Evolutionary conservation across 2,797 vertebrate species (phyloP).

Genomic region (Darevskia nairensis): DNA sequence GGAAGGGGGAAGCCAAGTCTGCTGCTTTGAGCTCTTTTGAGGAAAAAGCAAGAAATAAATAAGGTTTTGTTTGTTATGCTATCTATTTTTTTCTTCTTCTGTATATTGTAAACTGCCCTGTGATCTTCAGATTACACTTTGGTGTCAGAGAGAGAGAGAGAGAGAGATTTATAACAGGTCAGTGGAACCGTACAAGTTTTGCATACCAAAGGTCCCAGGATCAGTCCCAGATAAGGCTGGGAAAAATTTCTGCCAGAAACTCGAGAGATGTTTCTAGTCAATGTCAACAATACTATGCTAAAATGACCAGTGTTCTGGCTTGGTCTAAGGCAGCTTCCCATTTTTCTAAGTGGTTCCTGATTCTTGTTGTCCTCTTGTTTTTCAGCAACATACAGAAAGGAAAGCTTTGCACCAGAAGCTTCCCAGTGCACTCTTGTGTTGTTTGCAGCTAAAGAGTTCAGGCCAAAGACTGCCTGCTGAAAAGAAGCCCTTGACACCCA

Average conservation of each 20-base stretch:
- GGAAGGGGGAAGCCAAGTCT: background rate
- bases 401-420: constrained; percentile 61
- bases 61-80: too few relatives aligned
- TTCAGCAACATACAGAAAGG: constrained; percentile 68
- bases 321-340: background rate
- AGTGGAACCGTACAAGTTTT: too few relatives aligned
- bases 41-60: background rate
- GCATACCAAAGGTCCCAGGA: too few relatives aligned
- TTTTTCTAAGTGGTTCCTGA: constrained; percentile 13
- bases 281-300: background rate
- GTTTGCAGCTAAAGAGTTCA: constrained; percentile 80
- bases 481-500: constrained; percentile 78
- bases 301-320: background rate
- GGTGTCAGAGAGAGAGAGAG: background rate
- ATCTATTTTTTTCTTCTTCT: background rate
- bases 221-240: too few relatives aligned
- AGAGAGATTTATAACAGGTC: background rate
- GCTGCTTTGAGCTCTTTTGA: background rate
- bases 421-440: constrained; percentile 77
- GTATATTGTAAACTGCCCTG: too few relatives aligned
- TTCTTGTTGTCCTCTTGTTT: constrained; percentile 51
- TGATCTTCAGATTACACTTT: background rate
- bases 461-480: constrained; percentile 72
- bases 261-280: too few relatives aligned
- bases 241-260: too few relatives aligned